Evolutionary conservation across 2,113 vertebrate genomes (phyloP).

Genomic region (Nymphicus hollandicus): DNA sequence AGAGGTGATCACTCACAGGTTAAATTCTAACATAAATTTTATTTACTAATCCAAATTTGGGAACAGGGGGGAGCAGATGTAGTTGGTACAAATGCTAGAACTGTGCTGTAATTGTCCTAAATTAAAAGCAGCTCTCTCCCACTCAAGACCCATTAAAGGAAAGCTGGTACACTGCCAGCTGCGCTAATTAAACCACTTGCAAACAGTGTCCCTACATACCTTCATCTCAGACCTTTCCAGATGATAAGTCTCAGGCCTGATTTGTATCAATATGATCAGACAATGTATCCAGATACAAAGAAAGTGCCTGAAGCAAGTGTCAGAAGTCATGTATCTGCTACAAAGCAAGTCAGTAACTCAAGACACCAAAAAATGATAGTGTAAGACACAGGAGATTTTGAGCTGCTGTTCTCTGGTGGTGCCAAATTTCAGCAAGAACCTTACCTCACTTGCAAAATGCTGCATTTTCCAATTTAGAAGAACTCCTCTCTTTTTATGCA

Average conservation of each 20-base stretch:
- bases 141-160: not conserved
- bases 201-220: not conserved
- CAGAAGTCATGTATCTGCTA: not conserved
- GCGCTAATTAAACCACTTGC: not conserved
- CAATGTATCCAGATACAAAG: not conserved
- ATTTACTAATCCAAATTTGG: constrained; percentile 27
- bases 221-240: not conserved
- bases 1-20: not conserved
- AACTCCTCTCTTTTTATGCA: not conserved
- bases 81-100: not conserved
- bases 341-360: not conserved
- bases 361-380: not conserved
- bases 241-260: not conserved
- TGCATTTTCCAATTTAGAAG: not conserved
- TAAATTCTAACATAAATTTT: constrained; percentile 37
- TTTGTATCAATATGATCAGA: not conserved
- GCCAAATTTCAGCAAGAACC: not conserved
- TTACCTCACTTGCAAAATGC: not conserved
- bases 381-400: not conserved
- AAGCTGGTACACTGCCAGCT: not conserved
- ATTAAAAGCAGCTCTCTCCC: not conserved
- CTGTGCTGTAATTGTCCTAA: not conserved
- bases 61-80: not conserved
- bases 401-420: not conserved
- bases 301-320: not conserved